Conservation (phyloP, 2,888 invertebrate species). For the Dorcus parallelipipedus region DNA sequence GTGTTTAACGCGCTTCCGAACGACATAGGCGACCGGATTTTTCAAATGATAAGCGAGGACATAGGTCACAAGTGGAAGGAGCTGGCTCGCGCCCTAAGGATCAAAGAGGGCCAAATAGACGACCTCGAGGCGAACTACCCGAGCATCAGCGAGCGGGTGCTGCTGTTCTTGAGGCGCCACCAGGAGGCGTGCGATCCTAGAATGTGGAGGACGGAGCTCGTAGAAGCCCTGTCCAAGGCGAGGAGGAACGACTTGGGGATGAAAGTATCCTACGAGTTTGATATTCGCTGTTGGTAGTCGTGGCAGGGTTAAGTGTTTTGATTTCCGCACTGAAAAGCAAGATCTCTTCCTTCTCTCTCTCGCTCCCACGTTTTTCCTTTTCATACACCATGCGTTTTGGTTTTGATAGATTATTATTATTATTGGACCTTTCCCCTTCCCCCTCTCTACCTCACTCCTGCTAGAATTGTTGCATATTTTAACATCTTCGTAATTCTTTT, state of each 20-base stretch:
- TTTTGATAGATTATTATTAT: too few relatives aligned
- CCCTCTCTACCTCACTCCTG: too few relatives aligned
- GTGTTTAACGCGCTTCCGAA: slow-evolving; percentile 1
- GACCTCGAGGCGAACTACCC: slow-evolving; percentile 26
- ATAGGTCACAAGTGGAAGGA: slow-evolving; percentile 41
- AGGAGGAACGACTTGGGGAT: slow-evolving; percentile 33
- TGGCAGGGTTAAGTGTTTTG: too few relatives aligned
- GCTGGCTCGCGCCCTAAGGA: slow-evolving; percentile 34
- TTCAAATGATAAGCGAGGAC: slow-evolving; percentile 26
- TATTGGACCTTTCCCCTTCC: too few relatives aligned
- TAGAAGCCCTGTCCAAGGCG: slow-evolving; percentile 32
- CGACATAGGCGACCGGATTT: slow-evolving; percentile 18
- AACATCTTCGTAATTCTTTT: too few relatives aligned
- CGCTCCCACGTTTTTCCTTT: too few relatives aligned
- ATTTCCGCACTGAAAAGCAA: too few relatives aligned
- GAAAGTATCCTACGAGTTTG: too few relatives aligned
- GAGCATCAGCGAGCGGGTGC: slow-evolving; percentile 25
- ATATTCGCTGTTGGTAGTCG: too few relatives aligned
- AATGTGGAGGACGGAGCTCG: slow-evolving; percentile 27
- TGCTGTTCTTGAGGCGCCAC: slow-evolving; percentile 29
- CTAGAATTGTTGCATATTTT: too few relatives aligned
- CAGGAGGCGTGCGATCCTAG: slow-evolving; percentile 26
- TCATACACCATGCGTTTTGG: too few relatives aligned
- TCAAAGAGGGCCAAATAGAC: slow-evolving; percentile 39
- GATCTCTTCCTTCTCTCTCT: too few relatives aligned